phyloP scores from a whole-genome alignment of 2,888 invertebrate species.

The Phragmatobia fuliginosa region DNA sequence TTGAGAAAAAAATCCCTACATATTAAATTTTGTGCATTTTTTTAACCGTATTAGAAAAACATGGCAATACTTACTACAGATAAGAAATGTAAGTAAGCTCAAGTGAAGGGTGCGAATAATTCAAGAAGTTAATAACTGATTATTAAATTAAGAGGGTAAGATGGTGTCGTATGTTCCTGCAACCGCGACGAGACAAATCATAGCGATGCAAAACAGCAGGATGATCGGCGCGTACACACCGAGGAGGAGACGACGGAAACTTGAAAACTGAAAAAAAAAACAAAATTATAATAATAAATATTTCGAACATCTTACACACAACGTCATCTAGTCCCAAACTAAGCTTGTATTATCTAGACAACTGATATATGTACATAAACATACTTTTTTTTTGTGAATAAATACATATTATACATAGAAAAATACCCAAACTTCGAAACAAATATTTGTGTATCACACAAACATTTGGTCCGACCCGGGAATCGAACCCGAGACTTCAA shows the following conservation, averaged over 20 bases:
- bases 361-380: too few species aligned
- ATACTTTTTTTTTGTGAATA: too few species aligned
- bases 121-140: background rate
- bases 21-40: background rate
- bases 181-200: slow-evolving; percentile 91
- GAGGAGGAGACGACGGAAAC: slow-evolving; percentile 91
- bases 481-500: too few species aligned
- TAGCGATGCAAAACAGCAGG: slow-evolving; percentile 89
- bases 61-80: background rate
- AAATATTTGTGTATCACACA: too few species aligned
- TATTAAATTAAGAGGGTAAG: slow-evolving; percentile 61
- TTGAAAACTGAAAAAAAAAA: slow-evolving; percentile 89
- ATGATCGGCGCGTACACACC: slow-evolving; percentile 92
- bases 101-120: background rate
- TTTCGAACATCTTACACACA: too few species aligned
- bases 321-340: too few species aligned
- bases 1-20: background rate
- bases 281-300: too few species aligned
- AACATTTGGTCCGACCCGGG: too few species aligned
- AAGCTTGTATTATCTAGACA: too few species aligned
- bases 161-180: slow-evolving; percentile 86
- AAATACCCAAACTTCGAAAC: too few species aligned
- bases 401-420: too few species aligned
- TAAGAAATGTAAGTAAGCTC: background rate
- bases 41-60: background rate